Evolutionary conservation across 2,888 invertebrate genomes (phyloP), one percentile per base, ranked within the genome.

Genomic region (Maniola hyperantus): DNA sequence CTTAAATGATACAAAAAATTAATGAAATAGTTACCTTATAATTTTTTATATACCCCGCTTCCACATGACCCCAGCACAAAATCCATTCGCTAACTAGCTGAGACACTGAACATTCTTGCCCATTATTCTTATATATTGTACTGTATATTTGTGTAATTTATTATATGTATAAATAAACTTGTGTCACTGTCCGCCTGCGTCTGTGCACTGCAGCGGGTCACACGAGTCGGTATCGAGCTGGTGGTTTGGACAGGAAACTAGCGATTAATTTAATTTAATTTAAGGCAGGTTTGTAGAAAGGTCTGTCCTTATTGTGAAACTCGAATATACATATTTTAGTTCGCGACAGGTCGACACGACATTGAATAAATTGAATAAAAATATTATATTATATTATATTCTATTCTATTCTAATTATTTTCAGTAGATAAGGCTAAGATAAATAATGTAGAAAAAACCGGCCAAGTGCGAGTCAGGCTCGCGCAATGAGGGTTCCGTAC

Each of bases 201-300:
- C 44, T 70, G 39, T 57, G 70, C 57, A 64, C 70, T 68, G 68
- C 61, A 54, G 34, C 64, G 66, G 57, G 59, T 6, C 50, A 8
- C 20, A 26, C 58, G 48, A 63, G 57, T 15, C 51, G 61, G 55
- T 70, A 65, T 55, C 36, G 46, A 18, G 39, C 61, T 15, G 44
- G n/a, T n/a, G 8, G 44, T 15, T n/a, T 20, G 59, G 70, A 54
- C 65, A 59, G 36, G 51, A 67, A 39, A 58, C 33, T 1, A 50
- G 69, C 69, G 69, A 13, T 57, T 36, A 7, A 15, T 11, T 15
- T 39, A 36, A 18, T 55, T 57, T 20, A 39, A 57, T 39, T 6
- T 18, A 57, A 39, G 20, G 50, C 13, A 26, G 48, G 26, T 15
- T 6, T n/a, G 34, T 57, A 42, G 57, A 57, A 57, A 57, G 57